Base-by-base conservation (phyloP, 92 coral and sea anemone species). In the Blastomussa wellsi region DNA sequence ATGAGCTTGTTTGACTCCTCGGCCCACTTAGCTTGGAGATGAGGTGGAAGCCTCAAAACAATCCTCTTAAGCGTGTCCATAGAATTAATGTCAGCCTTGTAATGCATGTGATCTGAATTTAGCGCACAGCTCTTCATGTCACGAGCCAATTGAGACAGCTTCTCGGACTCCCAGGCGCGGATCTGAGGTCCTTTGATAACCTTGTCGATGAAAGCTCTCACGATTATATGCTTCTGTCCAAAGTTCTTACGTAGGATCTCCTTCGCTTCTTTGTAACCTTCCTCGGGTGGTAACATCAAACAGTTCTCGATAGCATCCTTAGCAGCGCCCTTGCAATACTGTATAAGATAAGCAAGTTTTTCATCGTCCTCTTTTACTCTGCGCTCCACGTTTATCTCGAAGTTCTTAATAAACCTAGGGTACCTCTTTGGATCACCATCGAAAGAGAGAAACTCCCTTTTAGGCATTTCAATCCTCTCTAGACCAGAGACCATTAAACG, bases 21-120 rank as follows among this genome's bases (percentile, higher is more conserved):
- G 1, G 91, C 93, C 97, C 92, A 89, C 29, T 84, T 86, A 7
- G 92, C 91, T 72, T 91, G 94, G 22, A 93, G 66, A 62, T 82
- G 72, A 14, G 90, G 15, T 1, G 62, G 84, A 52, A 77, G 81
- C 7, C 81, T 38, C 81, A 77, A 6, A 36, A 55, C 69, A 13
- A 93, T 76, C 83, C 47, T 88, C 67, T 62, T 82, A 7, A 88
- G 31, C 1, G 88, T 93, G 33, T 83, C 91, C 77, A 79, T 0
- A 24, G 94, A 64, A 62, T 91, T 89, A 20, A 93, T 83, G 66
- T 89, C 93, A 93, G 92, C 87, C 26, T 74, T 36, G 24, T 88
- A 90, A 11, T 72, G 72, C 86, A 90, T 39, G 29, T 85, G 90
- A 7, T 14, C 67, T 7, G 90, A 69, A 36, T 85, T 84, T 13